phyloP scores from a whole-genome alignment of 2,113 vertebrate species.

The Chionomys nivalis region DNA sequence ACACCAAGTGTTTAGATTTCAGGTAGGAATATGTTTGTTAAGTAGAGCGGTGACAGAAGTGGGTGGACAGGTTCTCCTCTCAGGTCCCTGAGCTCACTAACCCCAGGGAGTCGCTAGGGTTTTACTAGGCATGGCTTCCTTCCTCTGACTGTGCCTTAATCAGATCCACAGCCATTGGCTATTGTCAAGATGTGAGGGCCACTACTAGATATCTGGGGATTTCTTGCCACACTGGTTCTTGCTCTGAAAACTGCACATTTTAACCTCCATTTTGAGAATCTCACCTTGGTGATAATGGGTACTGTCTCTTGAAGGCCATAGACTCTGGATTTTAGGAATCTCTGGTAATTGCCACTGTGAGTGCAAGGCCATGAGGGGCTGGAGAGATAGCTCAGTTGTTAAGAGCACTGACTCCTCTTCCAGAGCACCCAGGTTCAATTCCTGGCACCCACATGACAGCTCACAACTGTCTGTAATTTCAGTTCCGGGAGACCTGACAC shows the following conservation, averaged over 20 bases:
- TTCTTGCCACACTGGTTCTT: neutral
- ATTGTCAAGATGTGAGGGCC: neutral
- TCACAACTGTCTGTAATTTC: no score
- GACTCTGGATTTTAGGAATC: neutral
- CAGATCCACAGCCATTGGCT: neutral
- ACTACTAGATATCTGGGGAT: neutral
- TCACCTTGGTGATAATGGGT: neutral
- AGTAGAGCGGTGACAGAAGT: neutral
- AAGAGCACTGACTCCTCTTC: no score
- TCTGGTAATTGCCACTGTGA: neutral
- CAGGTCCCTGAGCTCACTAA: neutral
- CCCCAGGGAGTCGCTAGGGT: no score
- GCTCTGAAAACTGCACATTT: neutral
- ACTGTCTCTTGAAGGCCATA: neutral
- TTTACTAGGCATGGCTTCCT: neutral
- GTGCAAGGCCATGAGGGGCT: neutral
- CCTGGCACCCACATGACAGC: no score
- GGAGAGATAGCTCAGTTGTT: no score
- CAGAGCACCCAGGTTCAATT: no score
- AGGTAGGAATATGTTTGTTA: neutral
- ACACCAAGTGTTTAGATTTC: neutral
- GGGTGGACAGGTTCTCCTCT: neutral
- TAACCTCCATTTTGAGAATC: neutral
- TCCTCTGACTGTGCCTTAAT: neutral
- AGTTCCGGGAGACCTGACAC: no score